Evolutionary conservation across 2,113 vertebrate species (phyloP).

Genomic region (Pteropus alecto): DNA sequence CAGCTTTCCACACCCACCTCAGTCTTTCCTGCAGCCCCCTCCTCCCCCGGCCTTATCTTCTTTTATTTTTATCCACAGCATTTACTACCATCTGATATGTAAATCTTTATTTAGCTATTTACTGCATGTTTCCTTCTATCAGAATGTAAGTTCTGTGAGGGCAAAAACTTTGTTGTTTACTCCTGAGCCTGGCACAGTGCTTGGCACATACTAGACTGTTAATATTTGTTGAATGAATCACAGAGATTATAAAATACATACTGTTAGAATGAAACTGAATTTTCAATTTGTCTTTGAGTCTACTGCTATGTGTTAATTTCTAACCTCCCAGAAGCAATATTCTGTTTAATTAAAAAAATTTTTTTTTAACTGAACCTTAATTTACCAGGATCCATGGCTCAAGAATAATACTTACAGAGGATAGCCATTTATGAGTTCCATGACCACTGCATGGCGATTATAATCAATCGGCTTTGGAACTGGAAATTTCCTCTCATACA

Average conservation of each 20-base stretch:
- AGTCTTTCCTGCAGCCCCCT: neutral
- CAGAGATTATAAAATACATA: constrained; percentile 1
- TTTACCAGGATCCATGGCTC: neutral
- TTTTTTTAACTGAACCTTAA: neutral
- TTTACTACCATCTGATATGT: neutral
- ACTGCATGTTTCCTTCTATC: neutral
- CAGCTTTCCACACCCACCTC: neutral
- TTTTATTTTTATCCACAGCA: neutral
- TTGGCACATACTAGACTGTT: neutral
- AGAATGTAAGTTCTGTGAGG: neutral
- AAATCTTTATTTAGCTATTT: constrained; percentile 38
- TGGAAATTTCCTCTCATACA: constrained; percentile 94
- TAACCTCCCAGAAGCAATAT: constrained; percentile 4
- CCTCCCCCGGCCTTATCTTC: neutral
- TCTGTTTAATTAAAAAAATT: neutral
- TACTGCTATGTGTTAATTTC: neutral
- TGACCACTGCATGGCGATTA: constrained; percentile 95
- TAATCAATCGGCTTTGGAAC: constrained; percentile 97
- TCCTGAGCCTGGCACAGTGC: neutral
- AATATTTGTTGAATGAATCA: neutral
- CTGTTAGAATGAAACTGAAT: neutral
- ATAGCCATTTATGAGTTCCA: constrained; percentile 96
- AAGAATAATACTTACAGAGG: constrained; percentile 90
- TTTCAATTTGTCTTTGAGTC: constrained; percentile 15
- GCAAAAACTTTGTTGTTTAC: neutral